These are phyloP conservation scores for Buteo buteo DNA, from an alignment of 2,113 vertebrate genomes.

Conservation along the genomic window DNA sequence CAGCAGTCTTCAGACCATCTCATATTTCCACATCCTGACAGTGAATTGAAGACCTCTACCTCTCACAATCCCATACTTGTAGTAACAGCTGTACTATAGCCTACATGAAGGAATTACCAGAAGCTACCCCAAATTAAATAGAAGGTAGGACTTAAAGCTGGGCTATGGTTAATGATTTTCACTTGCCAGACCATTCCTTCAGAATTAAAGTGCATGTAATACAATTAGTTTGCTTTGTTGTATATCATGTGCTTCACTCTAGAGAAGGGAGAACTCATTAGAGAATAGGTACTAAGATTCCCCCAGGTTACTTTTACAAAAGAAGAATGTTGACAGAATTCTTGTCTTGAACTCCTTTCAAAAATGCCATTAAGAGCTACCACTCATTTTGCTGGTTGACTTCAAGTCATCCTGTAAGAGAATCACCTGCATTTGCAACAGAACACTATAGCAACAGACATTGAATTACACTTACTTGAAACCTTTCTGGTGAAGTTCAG, in stretches of 20 bases:
- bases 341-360: neutral
- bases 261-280: neutral
- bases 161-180: neutral
- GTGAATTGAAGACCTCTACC: neutral
- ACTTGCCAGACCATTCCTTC: neutral
- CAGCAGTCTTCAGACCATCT: accelerated
- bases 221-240: neutral
- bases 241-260: neutral
- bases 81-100: neutral
- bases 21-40: neutral
- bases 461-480: constrained; percentile 82
- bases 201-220: neutral
- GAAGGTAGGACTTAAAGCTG: neutral
- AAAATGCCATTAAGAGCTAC: neutral
- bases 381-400: neutral
- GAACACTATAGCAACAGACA: neutral
- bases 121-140: neutral
- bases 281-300: neutral
- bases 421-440: neutral
- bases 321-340: neutral
- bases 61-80: neutral
- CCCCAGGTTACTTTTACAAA: neutral
- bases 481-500: constrained; percentile 90
- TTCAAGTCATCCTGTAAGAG: neutral
- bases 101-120: neutral